Percentiles rank a stretch among this genome's conserved stretches.
These are phyloP conservation scores for Lagria hirta DNA, from an alignment of 2,888 invertebrate genomes.

Conservation along the genomic window DNA sequence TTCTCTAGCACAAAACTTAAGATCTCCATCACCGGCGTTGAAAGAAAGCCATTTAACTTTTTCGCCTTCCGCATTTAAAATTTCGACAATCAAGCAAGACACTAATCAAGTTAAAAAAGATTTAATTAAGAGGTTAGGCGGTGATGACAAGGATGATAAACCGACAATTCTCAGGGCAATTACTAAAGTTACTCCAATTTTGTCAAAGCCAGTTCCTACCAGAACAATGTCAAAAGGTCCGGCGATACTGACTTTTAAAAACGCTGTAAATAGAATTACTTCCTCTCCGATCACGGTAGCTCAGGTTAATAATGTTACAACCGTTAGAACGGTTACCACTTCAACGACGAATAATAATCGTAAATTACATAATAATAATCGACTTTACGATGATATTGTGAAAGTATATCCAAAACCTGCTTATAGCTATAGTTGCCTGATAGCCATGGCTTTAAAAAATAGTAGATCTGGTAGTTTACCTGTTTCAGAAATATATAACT, in stretches of 20 bases:
- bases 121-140: constrained; percentile 61
- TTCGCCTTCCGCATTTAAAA: constrained; percentile 69
- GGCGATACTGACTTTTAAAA: constrained; percentile 32
- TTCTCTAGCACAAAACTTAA: constrained; percentile 54
- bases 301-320: constrained; percentile 39
- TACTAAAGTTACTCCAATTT: constrained; percentile 49
- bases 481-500: constrained; percentile 97
- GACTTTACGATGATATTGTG: constrained; percentile 54
- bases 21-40: constrained; percentile 64
- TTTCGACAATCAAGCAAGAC: constrained; percentile 58
- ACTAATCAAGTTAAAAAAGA: constrained; percentile 65
- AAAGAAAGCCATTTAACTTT: constrained; percentile 72
- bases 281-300: constrained; percentile 44
- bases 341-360: constrained; percentile 28
- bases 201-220: constrained; percentile 45
- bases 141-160: constrained; percentile 40
- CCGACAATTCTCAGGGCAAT: constrained; percentile 42
- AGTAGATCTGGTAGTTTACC: constrained; percentile 92
- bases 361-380: constrained; percentile 32
- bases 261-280: constrained; percentile 36
- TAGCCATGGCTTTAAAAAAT: constrained; percentile 97
- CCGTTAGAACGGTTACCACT: constrained; percentile 41
- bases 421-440: constrained; percentile 96
- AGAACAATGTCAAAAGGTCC: constrained; percentile 42
- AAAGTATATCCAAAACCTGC: constrained; percentile 90